phyloP scores from a whole-genome alignment of 2,888 invertebrate genomes.

The Heliconius cydno region DNA sequence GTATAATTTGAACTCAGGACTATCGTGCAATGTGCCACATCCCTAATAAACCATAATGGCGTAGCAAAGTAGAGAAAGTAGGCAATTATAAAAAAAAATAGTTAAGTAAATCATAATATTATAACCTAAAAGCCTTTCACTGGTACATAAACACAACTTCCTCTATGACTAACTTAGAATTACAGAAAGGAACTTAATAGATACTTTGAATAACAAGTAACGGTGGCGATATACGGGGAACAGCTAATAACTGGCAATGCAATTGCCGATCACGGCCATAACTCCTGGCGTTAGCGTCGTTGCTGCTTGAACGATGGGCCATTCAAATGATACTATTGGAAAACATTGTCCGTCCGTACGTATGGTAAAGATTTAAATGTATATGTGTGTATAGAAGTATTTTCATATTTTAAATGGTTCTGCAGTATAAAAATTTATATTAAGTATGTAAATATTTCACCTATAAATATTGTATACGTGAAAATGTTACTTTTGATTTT shows the following conservation, averaged over 20 bases:
- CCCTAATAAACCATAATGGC: not conserved
- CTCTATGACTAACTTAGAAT: constrained; percentile 23
- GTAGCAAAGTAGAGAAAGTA: not conserved
- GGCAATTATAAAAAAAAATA: not conserved
- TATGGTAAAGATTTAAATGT: not conserved
- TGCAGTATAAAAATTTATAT: no score
- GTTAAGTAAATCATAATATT: not conserved
- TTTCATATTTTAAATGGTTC: no score
- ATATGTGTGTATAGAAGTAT: not conserved
- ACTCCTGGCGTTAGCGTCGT: constrained; percentile 34
- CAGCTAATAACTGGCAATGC: constrained; percentile 42
- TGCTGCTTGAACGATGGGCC: constrained; percentile 31
- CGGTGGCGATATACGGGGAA: constrained; percentile 41
- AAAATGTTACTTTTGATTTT: not conserved
- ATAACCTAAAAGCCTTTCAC: not conserved
- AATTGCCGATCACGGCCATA: constrained; percentile 41
- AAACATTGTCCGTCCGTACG: not conserved
- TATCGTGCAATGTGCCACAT: not conserved
- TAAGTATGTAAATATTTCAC: no score
- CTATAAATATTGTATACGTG: no score
- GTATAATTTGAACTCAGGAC: not conserved
- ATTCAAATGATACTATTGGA: not conserved
- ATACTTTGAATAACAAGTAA: constrained; percentile 38
- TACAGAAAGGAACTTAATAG: constrained; percentile 26
- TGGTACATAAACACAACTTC: constrained; percentile 23